Evolutionary conservation across 92 coral and sea anemone species (phyloP).

Genomic region (Porites rus): DNA sequence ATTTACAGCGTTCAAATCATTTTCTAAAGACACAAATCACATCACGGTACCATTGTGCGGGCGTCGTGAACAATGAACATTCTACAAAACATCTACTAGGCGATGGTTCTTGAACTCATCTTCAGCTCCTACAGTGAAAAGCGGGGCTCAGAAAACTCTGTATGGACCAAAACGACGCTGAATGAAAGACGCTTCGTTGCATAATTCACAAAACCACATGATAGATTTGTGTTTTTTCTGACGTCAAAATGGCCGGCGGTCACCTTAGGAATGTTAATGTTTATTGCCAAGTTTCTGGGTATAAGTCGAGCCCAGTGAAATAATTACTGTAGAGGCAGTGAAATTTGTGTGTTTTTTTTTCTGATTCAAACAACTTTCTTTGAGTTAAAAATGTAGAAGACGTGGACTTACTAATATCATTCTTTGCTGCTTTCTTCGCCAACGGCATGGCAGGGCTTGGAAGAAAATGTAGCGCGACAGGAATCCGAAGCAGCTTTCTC

Average conservation of each 20-base stretch:
- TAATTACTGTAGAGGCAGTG: background rate
- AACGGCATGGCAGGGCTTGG: slow-evolving; percentile 41
- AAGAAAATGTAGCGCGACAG: slow-evolving; percentile 17
- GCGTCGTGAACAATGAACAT: no score
- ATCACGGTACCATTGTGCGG: no score
- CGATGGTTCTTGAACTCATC: background rate
- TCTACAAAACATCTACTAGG: background rate
- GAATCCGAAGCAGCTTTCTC: slow-evolving; percentile 25
- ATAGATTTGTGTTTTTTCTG: background rate
- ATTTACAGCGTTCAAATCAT: background rate
- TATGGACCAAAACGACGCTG: background rate
- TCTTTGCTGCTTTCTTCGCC: slow-evolving; percentile 81
- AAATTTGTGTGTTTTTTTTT: background rate
- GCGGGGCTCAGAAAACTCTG: background rate
- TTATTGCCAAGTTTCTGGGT: slow-evolving; percentile 24
- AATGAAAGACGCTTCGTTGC: background rate
- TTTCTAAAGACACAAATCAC: no score
- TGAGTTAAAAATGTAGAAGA: background rate
- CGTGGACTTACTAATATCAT: slow-evolving; percentile 70
- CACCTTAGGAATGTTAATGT: slow-evolving; percentile 43
- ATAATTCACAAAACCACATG: background rate
- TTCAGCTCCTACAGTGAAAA: background rate
- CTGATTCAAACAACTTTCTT: background rate
- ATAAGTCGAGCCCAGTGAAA: background rate
- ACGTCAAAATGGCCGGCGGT: slow-evolving; percentile 27